Base-by-base conservation (phyloP, 2,797 vertebrate genomes). In the Loris lydekkerianus region DNA sequence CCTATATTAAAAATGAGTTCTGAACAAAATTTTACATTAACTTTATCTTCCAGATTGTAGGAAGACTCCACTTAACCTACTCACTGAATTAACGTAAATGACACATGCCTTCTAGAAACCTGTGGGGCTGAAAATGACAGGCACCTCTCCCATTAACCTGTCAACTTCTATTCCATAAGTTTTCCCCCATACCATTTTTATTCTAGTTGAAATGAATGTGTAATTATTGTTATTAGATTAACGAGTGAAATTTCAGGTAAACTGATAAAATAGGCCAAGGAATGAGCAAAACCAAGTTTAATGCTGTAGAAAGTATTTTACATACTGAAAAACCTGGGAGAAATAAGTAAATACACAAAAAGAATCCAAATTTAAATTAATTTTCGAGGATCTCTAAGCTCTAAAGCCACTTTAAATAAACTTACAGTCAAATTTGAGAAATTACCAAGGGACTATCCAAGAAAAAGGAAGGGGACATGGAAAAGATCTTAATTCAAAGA, bases 291-390 rank as follows among this genome's bases (percentile, higher is more conserved):
- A 84, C 23, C 7, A 76, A 34, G 1, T 34, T 76, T 2, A 65
- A 73, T 84, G 29, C 34, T 92, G 86, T 81, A 90, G 40, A 89
- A 95, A 77, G 21, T 40, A 46, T 49, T 80, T 40, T 85, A 89
- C 89, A 20, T 43, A 43, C 5, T 40, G 34, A 76, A 76, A 65
- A n/a, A 40, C 61, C 7, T 25, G 1, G 21, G 31, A 8, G 31
- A 87, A 85, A 81, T 18, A 3, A 92, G 70, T 58, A 92, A 85
- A 77, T 83, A 43, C 23, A 70, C 77, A 81, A 5, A 56, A 61
- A 49, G 2, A 17, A 89, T 86, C 23, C 93, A 25, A 11, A 75
- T 40, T 78, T 17, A 77, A 7, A 76, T 93, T 56, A 9, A 29
- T 94, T 67, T 92, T 20, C 21, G 84, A 84, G 61, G 25, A 80